Evolutionary conservation across 2,113 vertebrate genomes (phyloP).

Genomic region (Arvicanthis niloticus): DNA sequence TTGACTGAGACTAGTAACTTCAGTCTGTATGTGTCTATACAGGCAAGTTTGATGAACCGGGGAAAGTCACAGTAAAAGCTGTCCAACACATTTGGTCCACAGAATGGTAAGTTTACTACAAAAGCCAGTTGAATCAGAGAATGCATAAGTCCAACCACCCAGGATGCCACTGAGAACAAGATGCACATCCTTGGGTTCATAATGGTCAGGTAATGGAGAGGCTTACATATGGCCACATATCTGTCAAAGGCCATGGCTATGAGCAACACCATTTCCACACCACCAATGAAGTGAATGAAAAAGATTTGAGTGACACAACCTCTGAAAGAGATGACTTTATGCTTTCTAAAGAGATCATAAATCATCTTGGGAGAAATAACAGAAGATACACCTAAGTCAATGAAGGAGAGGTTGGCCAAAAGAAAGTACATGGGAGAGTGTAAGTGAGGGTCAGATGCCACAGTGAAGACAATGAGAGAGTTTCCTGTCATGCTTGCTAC

Average conservation of each 20-base stretch:
- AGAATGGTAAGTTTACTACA: conserved; percentile 62
- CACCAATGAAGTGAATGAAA: neutral
- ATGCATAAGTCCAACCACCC: conserved; percentile 13
- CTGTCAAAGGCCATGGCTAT: conserved; percentile 55
- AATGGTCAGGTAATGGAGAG: neutral
- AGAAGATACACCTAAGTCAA: neutral
- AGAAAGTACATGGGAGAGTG: neutral
- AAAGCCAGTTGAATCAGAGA: conserved; percentile 32
- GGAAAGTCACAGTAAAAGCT: conserved; percentile 71
- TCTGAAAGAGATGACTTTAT: neutral
- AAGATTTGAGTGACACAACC: neutral
- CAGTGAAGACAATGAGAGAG: neutral
- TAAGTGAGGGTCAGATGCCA: neutral
- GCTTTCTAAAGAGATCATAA: neutral
- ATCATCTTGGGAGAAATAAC: conserved; percentile 4
- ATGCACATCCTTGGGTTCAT: neutral
- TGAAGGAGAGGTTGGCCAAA: neutral
- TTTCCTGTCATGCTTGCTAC: conserved; percentile 9
- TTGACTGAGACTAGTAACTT: conserved; percentile 73
- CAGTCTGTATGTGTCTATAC: conserved; percentile 50
- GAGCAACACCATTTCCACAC: neutral
- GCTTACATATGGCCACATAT: conserved; percentile 53
- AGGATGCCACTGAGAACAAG: neutral
- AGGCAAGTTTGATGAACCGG: conserved; percentile 73
- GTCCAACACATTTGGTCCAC: conserved; percentile 51